Evolutionary conservation across 2,888 invertebrate genomes (phyloP), one percentile per base, ranked within the genome.

Genomic region (Zygaena filipendulae): DNA sequence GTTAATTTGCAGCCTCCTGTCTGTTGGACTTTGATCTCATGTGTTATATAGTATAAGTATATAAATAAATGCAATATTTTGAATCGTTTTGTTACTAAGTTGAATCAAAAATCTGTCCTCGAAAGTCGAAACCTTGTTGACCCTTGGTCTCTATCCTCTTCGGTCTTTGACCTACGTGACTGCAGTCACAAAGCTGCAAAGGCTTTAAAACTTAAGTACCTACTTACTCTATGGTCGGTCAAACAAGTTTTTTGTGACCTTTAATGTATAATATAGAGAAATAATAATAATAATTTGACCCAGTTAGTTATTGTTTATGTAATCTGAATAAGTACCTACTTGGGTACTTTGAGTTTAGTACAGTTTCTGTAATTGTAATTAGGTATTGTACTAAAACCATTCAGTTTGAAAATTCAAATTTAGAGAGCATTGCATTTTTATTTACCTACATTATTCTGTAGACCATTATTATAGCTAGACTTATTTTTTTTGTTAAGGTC

Each of bases 301-400:
- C 63, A 69, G 48, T 51, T 60, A 36, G 30, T 36, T 42, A 33
- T 42, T n/a, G 57, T 75, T 72, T 74, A 75, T 72, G 69, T 75
- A 74, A 72, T 47, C 44, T 36, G 52, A 60, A n/a, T n/a, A n/a
- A n/a, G n/a, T n/a, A n/a, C n/a, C n/a, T n/a, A n/a, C n/a, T n/a
- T n/a, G n/a, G n/a, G n/a, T 54, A 49, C 33, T 35, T 34, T 30
- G 30, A 33, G 26, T 28, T 31, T 32, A 25, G 32, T 35, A 40
- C 23, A 30, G 19, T 18, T 22, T 29, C 16, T 27, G 22, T 33
- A 24, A 28, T 21, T 32, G 23, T 29, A 30, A 11, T 21, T 28
- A 33, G 28, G 21, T 41, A 43, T 36, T 48, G 46, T 41, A 40
- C 44, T n/a, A n/a, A n/a, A n/a, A n/a, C n/a, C n/a, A n/a, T n/a